Base-by-base conservation (phyloP, 2,113 vertebrate species). In the Epinephelus fuscoguttatus region DNA sequence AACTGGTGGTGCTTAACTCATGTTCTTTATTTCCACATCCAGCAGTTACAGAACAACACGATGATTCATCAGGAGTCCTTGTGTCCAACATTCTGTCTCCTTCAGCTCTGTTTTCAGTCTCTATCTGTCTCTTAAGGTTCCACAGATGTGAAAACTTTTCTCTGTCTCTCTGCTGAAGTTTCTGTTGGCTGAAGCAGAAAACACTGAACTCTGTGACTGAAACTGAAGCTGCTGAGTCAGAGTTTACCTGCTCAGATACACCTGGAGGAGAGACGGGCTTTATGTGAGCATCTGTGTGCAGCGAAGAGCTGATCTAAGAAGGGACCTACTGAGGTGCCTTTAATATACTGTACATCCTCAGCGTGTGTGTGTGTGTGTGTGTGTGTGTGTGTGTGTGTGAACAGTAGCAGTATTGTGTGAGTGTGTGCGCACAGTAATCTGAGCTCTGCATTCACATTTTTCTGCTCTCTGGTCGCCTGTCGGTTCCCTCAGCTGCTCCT, bases 401-500 rank as follows among this genome's bases (percentile, higher is more conserved):
- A 50, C 49, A 50, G 49, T 50, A 50, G 49, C 49, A 17, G 15
- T 18, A 50, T 19, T 50, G 49, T 50, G 55, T 71, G 40, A 15
- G 62, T 27, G 25, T 73, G 53, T 70, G 42, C 25, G 40, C 17
- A 4, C 5, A 11, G 84, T 56, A 82, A 87, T 18, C 61, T 8
- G 79, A 89, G 37, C 68, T 33, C 45, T 15, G 0, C 25, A 8
- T 70, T 49, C 69, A 70, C 84, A 84, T 89, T 78, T 72, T 73
- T 79, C 74, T 83, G 13, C 37, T 70, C 15, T 27, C n/a, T 17
- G 5, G 12, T 76, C 59, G 23, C 19, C 50, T 0, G 60, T 13
- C 0, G 25, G 50, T 56, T 62, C 40, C n/a, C 17, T 45, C 23
- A 47, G 68, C 55, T 15, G 45, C 13, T 27, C 17, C 73, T 73